A percentile compares a stretch with the other conserved stretches of the same genome.
These are phyloP conservation scores for Urophycis tenuis DNA, from an alignment of 2,797 vertebrate genomes.

Conservation along the genomic window DNA sequence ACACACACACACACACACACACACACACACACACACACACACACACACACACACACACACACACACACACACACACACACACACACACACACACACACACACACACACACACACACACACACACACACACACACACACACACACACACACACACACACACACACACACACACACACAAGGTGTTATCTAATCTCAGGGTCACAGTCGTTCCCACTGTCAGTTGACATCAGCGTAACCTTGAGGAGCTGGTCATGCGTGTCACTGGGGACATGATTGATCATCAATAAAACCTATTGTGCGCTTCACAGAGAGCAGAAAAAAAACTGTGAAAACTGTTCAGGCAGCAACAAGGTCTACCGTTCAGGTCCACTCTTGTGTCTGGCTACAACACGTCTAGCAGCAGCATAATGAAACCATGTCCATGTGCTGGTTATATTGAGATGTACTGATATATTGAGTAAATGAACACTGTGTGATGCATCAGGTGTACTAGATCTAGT, in stretches of 20 bases:
- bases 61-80: neutral
- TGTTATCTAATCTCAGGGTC: neutral
- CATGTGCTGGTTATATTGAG: neutral
- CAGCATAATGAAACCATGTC: neutral
- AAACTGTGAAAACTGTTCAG: neutral
- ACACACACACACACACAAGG: neutral
- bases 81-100: neutral
- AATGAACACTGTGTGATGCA: neutral
- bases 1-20: neutral
- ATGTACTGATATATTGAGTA: neutral
- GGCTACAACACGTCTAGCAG: neutral
- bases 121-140: neutral
- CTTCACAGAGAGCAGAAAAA: neutral
- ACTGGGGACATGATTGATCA: conserved; percentile 8
- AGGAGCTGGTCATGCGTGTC: conserved; percentile 23
- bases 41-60: neutral
- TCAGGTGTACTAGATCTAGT: neutral
- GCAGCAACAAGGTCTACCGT: neutral
- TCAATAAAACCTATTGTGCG: neutral
- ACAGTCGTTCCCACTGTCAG: conserved; percentile 7
- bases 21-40: neutral
- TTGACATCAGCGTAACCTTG: conserved; percentile 6
- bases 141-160: neutral
- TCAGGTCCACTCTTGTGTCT: neutral
- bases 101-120: neutral